These are phyloP conservation scores for Neopipo cinnamomea DNA, from an alignment of 2,113 vertebrate species.

Conservation along the genomic window DNA sequence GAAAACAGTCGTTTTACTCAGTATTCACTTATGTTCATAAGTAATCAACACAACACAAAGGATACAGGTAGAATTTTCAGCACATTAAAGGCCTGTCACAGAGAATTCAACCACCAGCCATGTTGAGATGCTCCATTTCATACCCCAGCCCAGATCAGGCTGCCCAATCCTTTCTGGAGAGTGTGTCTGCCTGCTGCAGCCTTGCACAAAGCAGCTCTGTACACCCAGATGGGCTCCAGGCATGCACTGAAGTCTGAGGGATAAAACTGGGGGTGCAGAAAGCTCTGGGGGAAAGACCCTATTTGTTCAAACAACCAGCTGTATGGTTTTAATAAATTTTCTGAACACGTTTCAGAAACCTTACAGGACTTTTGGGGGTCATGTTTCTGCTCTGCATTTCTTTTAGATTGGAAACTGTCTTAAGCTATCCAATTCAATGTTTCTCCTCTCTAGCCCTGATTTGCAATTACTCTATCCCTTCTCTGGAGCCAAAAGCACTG, in stretches of 20 bases:
- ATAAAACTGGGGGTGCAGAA: background rate
- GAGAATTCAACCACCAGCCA: background rate
- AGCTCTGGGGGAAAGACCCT: background rate
- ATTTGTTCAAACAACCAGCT: conserved; percentile 13
- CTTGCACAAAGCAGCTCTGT: background rate
- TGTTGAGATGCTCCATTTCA: background rate
- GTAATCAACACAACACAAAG: background rate
- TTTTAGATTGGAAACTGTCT: background rate
- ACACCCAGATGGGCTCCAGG: background rate
- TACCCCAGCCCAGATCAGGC: background rate
- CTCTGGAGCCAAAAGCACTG: background rate
- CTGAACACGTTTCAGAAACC: conserved; percentile 26
- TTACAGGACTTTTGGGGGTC: background rate
- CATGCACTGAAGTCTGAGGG: background rate
- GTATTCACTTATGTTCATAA: background rate
- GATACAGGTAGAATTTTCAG: background rate
- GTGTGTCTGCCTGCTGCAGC: background rate
- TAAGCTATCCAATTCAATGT: background rate
- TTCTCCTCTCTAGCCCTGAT: background rate
- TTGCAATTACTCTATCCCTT: background rate
- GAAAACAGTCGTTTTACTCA: conserved; percentile 9
- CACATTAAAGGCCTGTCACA: background rate
- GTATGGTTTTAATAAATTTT: conserved; percentile 47
- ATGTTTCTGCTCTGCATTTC: background rate
- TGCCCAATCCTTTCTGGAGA: background rate